These are phyloP conservation scores for Ictidomys tridecemlineatus DNA, from an alignment of 2,113 vertebrate species.

Conservation along the genomic window DNA sequence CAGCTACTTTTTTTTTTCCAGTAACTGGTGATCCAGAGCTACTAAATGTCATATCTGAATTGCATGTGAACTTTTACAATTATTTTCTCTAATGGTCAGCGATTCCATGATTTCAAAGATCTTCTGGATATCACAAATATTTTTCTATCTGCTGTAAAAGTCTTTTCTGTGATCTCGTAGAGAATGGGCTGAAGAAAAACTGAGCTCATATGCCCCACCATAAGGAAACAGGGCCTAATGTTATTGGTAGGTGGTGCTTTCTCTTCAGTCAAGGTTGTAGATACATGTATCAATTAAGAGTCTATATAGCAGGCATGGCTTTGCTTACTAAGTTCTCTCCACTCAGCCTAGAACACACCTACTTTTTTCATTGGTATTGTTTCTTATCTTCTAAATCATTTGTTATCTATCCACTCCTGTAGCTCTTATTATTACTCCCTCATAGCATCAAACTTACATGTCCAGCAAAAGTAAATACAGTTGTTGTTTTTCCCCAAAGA, in stretches of 20 bases:
- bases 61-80: neutral
- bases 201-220: neutral
- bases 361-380: neutral
- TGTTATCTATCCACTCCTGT: neutral
- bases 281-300: rapidly evolving
- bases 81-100: neutral
- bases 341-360: neutral
- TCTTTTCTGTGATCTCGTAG: neutral
- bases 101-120: neutral
- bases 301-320: rapidly evolving
- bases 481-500: neutral
- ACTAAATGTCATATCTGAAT: neutral
- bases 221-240: neutral
- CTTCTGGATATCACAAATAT: neutral
- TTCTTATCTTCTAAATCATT: neutral
- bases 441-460: neutral
- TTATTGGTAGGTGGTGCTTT: neutral
- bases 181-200: neutral
- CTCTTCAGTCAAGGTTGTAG: neutral
- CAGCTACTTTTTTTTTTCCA: no score
- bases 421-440: neutral
- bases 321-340: neutral
- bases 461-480: no score
- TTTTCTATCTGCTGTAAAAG: neutral
- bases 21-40: neutral